Evolutionary conservation across 2,797 vertebrate species (phyloP), one percentile per base, ranked within the genome.

Genomic region (Chloroceryle amazona): DNA sequence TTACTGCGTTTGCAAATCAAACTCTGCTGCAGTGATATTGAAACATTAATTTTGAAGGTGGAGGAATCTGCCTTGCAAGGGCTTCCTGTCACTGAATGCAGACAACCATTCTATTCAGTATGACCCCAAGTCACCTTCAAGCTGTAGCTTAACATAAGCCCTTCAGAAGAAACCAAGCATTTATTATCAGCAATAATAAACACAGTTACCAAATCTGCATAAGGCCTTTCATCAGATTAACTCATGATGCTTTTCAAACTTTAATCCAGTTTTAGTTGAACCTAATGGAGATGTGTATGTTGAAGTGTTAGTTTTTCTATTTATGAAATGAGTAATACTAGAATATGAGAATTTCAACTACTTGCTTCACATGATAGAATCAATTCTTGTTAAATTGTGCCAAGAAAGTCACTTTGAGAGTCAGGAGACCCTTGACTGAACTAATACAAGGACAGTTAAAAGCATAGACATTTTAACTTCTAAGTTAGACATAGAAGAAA

Each of bases 201-300:
- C 28, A 87, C 18, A 35, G 31, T 81, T 70, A 55, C 33, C 46
- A 60, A 28, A 73, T 73, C 86, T 67, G 72, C 62, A 81, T 39
- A 35, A 63, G 42, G 70, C 5, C 13, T 90, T 80, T 78, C 52
- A 26, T 37, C 26, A 44, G 21, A 78, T 61, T 81, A 92, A 74
- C 15, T 58, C 39, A 9, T 8, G 5, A 75, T 60, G 35, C 26
- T 85, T 93, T 86, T 55, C 49, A 80, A 92, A 81, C 31, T 65
- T 88, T 33, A 87, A 94, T 87, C 78, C n/a, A 75, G 39, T 67
- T 91, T 71, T 28, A 71, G 20, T 10, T 66, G n/a, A 91, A 87
- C 16, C 18, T 90, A 91, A 51, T n/a, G 22, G n/a, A 63, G 35
- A 25, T 5, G 3, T 31, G n/a, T 18, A 57, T 13, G n/a, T 47